Evolutionary conservation across 2,797 vertebrate species (phyloP), one percentile per base, ranked within the genome.

Genomic region (Anableps anableps): DNA sequence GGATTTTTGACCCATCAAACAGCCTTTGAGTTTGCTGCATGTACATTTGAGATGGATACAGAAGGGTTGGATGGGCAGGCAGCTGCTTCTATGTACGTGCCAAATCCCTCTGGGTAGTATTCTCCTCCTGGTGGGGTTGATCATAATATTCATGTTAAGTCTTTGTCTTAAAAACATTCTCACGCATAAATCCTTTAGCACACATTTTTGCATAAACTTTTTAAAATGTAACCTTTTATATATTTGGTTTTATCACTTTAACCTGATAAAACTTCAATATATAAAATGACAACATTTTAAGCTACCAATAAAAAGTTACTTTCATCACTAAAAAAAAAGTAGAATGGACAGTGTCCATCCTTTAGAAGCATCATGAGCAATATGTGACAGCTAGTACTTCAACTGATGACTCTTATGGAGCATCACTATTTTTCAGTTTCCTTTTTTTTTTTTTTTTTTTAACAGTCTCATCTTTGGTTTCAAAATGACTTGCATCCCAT

Each of bases 81-180:
- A 68, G 36, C 64, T 41, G 31, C 34, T 68, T 41, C 21, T 21
- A 21, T 10, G 23, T 21, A 68, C 50, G 62, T 68, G 47, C 62
- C 62, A 68, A 77, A 68, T 50, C 62, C 62, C 47, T 34, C 4
- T 17, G 60, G 62, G 36, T 17, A 36, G 23, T n/a, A 77, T 48
- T 38, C 75, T 38, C 45, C 75, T 68, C 60, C 34, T 29, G 62
- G 8, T 8, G 13, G 29, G 31, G 75, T 36, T 34, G 34, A 76
- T 5, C 58, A 26, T 66, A 45, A 29, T 76, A 36, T 66, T 76
- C 45, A 48, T 2, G 34, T 45, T 36, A 31, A 47, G 31, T 62
- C 58, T 64, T 36, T 64, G 60, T 64, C 60, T 64, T 17, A 36
- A 36, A 64, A 64, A 36, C 31, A 64, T 64, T 64, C 60, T 62